Evolutionary conservation across 2,113 vertebrate genomes (phyloP).

Genomic region (Suncus etruscus): DNA sequence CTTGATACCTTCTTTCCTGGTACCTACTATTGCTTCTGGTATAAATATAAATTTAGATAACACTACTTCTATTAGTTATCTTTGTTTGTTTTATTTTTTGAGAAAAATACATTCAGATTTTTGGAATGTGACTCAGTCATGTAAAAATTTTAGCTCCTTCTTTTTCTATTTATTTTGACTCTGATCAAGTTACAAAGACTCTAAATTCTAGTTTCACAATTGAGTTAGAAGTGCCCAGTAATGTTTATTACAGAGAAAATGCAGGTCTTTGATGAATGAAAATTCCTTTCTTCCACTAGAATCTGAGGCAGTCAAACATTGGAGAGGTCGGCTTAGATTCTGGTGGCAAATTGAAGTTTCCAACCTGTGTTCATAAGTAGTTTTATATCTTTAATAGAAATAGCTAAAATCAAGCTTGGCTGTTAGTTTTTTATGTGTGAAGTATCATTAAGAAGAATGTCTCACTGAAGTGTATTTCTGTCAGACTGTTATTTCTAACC

Average conservation of each 20-base stretch:
- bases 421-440: conserved; percentile 32
- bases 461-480: conserved; percentile 14
- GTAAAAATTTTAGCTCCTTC: background rate
- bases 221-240: background rate
- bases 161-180: background rate
- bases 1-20: background rate
- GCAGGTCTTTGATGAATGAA: background rate
- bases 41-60: background rate
- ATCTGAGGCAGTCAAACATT: background rate
- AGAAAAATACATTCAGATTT: background rate
- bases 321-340: background rate
- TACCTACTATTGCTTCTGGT: background rate
- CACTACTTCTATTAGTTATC: no score
- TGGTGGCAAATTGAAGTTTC: background rate
- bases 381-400: conserved; percentile 31
- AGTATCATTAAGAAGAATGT: background rate
- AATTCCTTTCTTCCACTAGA: background rate
- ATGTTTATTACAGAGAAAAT: background rate
- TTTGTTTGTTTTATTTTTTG: background rate
- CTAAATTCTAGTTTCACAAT: background rate
- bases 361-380: background rate
- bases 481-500: background rate
- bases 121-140: background rate
- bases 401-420: background rate
- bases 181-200: background rate